Conservation (phyloP, 2,113 vertebrate species). For the Notiomystis cincta region DNA sequence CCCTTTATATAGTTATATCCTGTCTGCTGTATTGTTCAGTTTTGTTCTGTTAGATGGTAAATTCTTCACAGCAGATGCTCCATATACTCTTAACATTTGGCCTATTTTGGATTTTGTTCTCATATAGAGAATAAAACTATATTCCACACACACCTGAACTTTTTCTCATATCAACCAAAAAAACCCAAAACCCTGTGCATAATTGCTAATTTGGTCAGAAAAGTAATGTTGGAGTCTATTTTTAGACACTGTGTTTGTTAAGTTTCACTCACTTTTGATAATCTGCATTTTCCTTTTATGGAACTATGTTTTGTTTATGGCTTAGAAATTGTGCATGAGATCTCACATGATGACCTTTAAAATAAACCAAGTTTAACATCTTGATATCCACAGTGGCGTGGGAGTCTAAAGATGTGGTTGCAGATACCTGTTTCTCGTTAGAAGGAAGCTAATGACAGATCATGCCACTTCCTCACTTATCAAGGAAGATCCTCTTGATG, state of each 20-base stretch:
- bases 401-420: conserved; percentile 74
- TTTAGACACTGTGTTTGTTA: conserved; percentile 3
- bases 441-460: conserved; percentile 77
- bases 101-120: background rate
- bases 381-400: conserved; percentile 65
- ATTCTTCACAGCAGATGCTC: background rate
- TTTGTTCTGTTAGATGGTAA: background rate
- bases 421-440: conserved; percentile 71
- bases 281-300: conserved; percentile 48
- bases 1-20: background rate
- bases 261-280: conserved; percentile 40
- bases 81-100: background rate
- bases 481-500: conserved; percentile 37
- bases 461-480: conserved; percentile 72
- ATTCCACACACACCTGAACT: background rate
- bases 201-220: background rate
- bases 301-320: conserved; percentile 64
- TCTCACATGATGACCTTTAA: conserved; percentile 75
- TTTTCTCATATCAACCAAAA: background rate
- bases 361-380: conserved; percentile 50
- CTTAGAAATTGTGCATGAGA: conserved; percentile 61
- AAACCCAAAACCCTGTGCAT: background rate
- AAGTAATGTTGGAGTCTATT: background rate
- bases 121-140: background rate
- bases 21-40: background rate